Percentiles rank a stretch among this genome's conserved stretches.
Conservation (phyloP, 2,888 invertebrate species). For the Steinernema scapterisci region DNA sequence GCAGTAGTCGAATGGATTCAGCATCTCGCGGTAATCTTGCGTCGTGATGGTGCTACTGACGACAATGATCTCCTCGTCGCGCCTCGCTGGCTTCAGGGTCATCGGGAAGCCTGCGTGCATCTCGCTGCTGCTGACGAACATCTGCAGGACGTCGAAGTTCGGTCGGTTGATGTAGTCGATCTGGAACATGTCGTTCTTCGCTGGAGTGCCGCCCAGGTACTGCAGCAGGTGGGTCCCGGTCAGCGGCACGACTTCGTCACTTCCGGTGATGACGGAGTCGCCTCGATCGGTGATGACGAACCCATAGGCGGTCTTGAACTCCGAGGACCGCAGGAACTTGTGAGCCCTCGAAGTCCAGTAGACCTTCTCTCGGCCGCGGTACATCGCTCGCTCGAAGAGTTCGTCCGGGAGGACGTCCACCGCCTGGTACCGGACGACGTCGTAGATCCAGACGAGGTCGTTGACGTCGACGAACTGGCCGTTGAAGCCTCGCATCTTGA, state of each 20-base stretch:
- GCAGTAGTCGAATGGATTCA: not conserved
- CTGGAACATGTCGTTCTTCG: not conserved
- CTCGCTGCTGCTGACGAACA: not conserved
- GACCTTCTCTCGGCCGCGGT: not conserved
- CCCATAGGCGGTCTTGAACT: not conserved
- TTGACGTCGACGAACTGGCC: not conserved
- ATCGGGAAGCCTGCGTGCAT: not conserved
- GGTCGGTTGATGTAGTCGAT: not conserved
- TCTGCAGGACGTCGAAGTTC: not conserved
- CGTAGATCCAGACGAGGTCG: slow-evolving; percentile 13
- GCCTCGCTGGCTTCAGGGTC: slow-evolving; percentile 6
- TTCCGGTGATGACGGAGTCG: slow-evolving; percentile 13
- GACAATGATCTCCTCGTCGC: not conserved
- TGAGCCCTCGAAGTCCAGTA: not conserved
- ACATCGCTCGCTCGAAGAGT: not conserved
- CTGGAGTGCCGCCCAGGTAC: not conserved
- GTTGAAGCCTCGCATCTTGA: not conserved
- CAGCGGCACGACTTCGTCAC: slow-evolving; percentile 6
- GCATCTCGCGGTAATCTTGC: not conserved
- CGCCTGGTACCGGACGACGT: not conserved
- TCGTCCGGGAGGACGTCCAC: not conserved
- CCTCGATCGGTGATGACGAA: slow-evolving; percentile 1
- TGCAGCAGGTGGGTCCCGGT: not conserved
- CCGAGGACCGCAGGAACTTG: not conserved
- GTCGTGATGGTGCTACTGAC: not conserved